Conservation (phyloP, 2,888 invertebrate genomes). For the Iselma pallidipennis region DNA sequence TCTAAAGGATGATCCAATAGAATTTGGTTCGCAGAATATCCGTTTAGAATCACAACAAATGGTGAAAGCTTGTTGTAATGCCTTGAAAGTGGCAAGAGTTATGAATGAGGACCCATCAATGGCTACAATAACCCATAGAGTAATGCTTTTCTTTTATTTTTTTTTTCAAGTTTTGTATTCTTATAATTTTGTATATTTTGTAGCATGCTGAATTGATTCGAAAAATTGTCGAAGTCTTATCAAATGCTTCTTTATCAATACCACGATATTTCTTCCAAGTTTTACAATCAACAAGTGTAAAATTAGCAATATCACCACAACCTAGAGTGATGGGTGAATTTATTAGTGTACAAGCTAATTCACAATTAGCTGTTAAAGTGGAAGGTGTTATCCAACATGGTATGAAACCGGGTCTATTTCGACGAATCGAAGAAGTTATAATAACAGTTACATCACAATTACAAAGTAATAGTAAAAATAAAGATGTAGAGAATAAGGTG, state of each 20-base stretch:
- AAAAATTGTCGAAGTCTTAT: slow-evolving; percentile 65
- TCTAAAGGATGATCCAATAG: slow-evolving; percentile 47
- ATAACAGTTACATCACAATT: slow-evolving; percentile 71
- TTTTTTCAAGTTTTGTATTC: not conserved
- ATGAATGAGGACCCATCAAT: slow-evolving; percentile 47
- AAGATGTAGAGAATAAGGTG: slow-evolving; percentile 51
- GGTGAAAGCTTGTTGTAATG: slow-evolving; percentile 55
- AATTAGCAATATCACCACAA: slow-evolving; percentile 80
- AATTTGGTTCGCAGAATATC: slow-evolving; percentile 52
- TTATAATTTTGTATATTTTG: slow-evolving; percentile 23
- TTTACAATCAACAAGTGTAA: slow-evolving; percentile 79
- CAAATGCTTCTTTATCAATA: slow-evolving; percentile 67
- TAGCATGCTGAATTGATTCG: slow-evolving; percentile 63
- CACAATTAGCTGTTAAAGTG: slow-evolving; percentile 88
- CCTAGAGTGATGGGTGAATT: slow-evolving; percentile 80
- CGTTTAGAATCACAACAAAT: slow-evolving; percentile 57
- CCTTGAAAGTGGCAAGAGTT: slow-evolving; percentile 50
- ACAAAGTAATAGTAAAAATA: slow-evolving; percentile 54
- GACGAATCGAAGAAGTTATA: slow-evolving; percentile 72
- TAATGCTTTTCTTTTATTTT: slow-evolving; percentile 31
- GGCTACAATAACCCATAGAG: slow-evolving; percentile 57
- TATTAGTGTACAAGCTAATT: slow-evolving; percentile 79
- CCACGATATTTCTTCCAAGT: slow-evolving; percentile 84
- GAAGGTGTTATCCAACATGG: slow-evolving; percentile 89
- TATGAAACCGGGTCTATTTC: slow-evolving; percentile 67